Percentiles rank a stretch among this genome's conserved stretches.
Conservation (phyloP, 1,140 invertebrate genomes). For the Drosophila erecta region DNA sequence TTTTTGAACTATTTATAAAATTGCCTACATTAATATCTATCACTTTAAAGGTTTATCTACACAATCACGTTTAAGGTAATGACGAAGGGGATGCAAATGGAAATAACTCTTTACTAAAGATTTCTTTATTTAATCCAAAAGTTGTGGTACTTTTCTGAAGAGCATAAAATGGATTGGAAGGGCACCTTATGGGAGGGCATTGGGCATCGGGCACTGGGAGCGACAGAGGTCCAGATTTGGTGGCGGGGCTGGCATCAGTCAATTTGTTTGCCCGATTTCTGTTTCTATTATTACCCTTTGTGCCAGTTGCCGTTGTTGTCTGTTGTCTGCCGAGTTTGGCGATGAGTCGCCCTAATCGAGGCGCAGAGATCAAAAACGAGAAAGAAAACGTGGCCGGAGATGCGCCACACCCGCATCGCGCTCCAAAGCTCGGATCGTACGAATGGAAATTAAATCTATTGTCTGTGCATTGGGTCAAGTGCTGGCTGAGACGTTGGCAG, state of each 20-base stretch:
- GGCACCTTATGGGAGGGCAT: slow-evolving; percentile 52
- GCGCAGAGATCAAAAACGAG: slow-evolving; percentile 77
- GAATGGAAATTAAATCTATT: slow-evolving; percentile 75
- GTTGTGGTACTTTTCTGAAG: background rate
- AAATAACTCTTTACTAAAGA: no score
- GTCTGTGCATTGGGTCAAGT: slow-evolving; percentile 77
- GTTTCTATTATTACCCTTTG: slow-evolving; percentile 57
- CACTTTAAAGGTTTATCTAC: background rate
- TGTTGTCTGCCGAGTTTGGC: slow-evolving; percentile 16
- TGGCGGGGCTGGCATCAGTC: slow-evolving; percentile 63
- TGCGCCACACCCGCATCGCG: slow-evolving; percentile 74
- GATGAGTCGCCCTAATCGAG: slow-evolving; percentile 61
- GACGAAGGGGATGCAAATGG: no score
- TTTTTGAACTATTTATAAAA: background rate
- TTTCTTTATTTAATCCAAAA: no score
- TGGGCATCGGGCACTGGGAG: slow-evolving; percentile 60
- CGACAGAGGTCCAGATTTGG: slow-evolving; percentile 40
- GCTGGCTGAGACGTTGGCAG: slow-evolving; percentile 57
- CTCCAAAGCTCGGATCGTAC: slow-evolving; percentile 58
- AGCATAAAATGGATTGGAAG: slow-evolving; percentile 28
- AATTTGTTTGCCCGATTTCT: slow-evolving; percentile 71
- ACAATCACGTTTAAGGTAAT: no score
- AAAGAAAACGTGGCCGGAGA: slow-evolving; percentile 63
- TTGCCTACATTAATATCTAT: background rate
- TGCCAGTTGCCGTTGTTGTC: slow-evolving; percentile 19